Percentiles rank a stretch among this genome's conserved stretches.
Conservation (phyloP, 2,797 vertebrate genomes). For the Melanotaenia parkinsoni region DNA sequence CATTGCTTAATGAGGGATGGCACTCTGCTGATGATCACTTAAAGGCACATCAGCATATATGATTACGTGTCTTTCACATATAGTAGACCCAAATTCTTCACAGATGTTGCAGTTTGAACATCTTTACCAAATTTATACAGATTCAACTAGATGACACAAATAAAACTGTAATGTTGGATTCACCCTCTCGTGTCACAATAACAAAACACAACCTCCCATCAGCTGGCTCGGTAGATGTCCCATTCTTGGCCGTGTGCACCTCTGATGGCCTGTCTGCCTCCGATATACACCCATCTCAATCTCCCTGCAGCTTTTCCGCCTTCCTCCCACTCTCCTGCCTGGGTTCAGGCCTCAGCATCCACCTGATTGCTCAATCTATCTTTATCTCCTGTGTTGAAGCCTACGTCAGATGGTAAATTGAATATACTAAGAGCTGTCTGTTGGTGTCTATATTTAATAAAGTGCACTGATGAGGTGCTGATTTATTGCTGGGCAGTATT, state of each 20-base stretch:
- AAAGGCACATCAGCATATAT: constrained; percentile 62
- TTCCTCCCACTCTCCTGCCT: constrained; percentile 58
- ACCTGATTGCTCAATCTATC: constrained; percentile 88
- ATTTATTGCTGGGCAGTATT: constrained; percentile 87
- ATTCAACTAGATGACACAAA: constrained; percentile 6
- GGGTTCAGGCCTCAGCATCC: constrained; percentile 78
- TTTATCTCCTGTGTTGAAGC: constrained; percentile 84
- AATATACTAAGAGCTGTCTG: constrained; percentile 89
- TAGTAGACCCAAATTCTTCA: constrained; percentile 6
- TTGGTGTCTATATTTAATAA: constrained; percentile 90
- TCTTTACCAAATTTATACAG: background rate
- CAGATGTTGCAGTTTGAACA: background rate
- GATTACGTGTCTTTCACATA: constrained; percentile 14
- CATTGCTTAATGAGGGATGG: constrained; percentile 79
- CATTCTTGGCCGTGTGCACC: constrained; percentile 51
- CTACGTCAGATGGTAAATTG: constrained; percentile 87
- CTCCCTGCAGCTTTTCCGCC: constrained; percentile 60
- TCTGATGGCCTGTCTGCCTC: constrained; percentile 58
- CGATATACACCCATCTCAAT: constrained; percentile 67
- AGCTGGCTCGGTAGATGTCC: constrained; percentile 60
- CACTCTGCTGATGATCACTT: constrained; percentile 71
- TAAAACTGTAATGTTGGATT: constrained; percentile 9
- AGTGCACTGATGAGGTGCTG: constrained; percentile 86
- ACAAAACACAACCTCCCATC: constrained; percentile 61
- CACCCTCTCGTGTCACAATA: constrained; percentile 48